Base-by-base conservation (phyloP, 2,113 vertebrate species). In the Syrrhaptes paradoxus region DNA sequence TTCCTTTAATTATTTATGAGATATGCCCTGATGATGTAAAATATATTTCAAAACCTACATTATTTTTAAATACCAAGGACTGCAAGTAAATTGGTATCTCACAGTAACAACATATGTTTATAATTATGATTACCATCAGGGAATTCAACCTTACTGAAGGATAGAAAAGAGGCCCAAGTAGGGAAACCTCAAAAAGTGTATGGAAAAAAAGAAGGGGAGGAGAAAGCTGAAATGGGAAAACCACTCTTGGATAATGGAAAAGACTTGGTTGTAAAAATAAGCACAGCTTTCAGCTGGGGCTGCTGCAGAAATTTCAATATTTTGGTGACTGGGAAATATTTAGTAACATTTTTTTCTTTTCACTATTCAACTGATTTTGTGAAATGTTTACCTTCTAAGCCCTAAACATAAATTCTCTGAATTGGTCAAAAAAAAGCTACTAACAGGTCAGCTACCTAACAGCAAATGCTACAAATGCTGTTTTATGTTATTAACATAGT, bases 111-210 rank as follows among this genome's bases (percentile, higher is more conserved):
- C 98, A 98, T 98, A 94, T 98, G 98, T 97, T 98, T 98, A 96
- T 97, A 97, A 98, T 98, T 98, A 98, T 86, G 95, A 97, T 97
- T 93, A 96, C 97, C 97, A 96, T 96, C 93, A 95, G 97, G 97
- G 98, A 98, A 98, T 96, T 98, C 97, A 97, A 65, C 94, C 94
- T 97, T 89, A 97, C 96, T 71, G 90, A 96, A 96, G 96, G 95
- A 97, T 84, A 97, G 93, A 96, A 97, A 86, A 89, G 98, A 85
- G 97, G 97, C 97, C 97, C 38, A 11, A 78, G 32, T 62, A 97
- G 82, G 97, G 98, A 97, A 97, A 96, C 77, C 94, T 95, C 85
- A 87, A 97, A 91, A 95, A 89, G 89, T 72, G 52, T 93, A 43
- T 59, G 95, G 76, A 79, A 95, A 96, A 43, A 93, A 86, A 73